These are phyloP conservation scores for Clavelina lepadiformis DNA, from an alignment of 23 tunicate genomes.

Conservation along the genomic window DNA sequence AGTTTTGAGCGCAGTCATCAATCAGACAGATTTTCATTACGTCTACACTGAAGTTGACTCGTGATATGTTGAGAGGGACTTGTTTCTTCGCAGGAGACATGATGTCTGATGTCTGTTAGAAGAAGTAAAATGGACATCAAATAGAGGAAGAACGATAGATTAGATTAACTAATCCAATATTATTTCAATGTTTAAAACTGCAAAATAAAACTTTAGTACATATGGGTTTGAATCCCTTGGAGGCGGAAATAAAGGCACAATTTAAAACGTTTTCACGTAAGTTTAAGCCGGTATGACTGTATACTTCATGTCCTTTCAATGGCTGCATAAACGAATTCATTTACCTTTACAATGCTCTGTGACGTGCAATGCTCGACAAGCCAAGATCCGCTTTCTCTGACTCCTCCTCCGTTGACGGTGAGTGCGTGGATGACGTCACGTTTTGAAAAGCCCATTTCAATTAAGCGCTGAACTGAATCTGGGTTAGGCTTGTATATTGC, in stretches of 20 bases:
- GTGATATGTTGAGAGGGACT: slow-evolving; percentile 34
- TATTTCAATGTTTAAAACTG: too few relatives aligned
- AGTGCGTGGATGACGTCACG: slow-evolving; percentile 56
- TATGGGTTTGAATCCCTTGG: too few relatives aligned
- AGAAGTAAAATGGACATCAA: too few relatives aligned
- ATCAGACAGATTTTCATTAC: slow-evolving; percentile 65
- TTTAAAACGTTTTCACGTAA: neutral
- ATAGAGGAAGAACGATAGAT: too few relatives aligned
- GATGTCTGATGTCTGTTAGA: too few relatives aligned
- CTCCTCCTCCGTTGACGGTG: slow-evolving; percentile 23
- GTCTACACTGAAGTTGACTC: slow-evolving; percentile 43
- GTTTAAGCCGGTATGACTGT: neutral
- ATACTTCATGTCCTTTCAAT: too few relatives aligned
- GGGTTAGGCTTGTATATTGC: slow-evolving; percentile 13
- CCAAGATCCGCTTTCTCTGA: slow-evolving; percentile 46
- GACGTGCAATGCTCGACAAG: slow-evolving; percentile 53
- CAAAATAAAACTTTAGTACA: too few relatives aligned
- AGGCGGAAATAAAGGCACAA: neutral
- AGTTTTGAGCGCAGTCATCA: slow-evolving; percentile 92
- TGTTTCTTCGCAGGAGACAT: too few relatives aligned
- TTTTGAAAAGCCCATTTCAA: slow-evolving; percentile 52
- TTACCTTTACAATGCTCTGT: slow-evolving; percentile 8
- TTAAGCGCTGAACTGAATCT: slow-evolving; percentile 3
- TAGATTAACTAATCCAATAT: too few relatives aligned
- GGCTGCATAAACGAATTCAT: too few relatives aligned